Evolutionary conservation across 2,113 vertebrate species (phyloP), one percentile per base, ranked within the genome.

Genomic region (Nettapus auritus): DNA sequence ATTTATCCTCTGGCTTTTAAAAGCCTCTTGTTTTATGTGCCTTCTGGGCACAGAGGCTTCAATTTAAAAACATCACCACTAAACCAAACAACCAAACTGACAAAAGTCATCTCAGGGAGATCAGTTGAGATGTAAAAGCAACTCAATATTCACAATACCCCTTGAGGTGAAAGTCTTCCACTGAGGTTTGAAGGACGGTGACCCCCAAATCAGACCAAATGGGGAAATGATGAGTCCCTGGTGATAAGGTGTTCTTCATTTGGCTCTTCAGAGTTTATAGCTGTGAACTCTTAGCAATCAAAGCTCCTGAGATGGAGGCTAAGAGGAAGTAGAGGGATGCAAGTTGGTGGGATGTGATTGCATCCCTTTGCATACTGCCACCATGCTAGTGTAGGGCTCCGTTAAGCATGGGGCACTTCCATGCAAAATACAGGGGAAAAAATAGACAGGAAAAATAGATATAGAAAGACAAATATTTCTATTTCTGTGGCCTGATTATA

Each of bases 1-100:
- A 94, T 97, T 97, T 96, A 92, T 94, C 84, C 90, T 77, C 75
- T 89, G 59, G 63, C 86, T 96, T 96, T 97, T 95, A 96, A 96
- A 93, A 94, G 88, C 86, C 63, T 95, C 90, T 82, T 92, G 44
- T 82, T 95, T 96, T 95, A 93, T 82, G 84, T 82, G 92, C 94
- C 94, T 92, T 90, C 70, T 94, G 96, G 90, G 94, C 90, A 95
- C 63, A 19, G 3, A 67, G 81, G 90, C 92, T 95, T 95, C 55
- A 29, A 29, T 89, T 92, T 87, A 77, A 94, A 95, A 93, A 90
- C 92, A 96, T 89, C 78, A 77, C 86, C 89, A 22, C 94, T 96
- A 94, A 97, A 97, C 90, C 83, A 95, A 96, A 86, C 92, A 93
- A 93, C 88, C 23, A 36, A 94, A 83, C 95, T 73, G 96, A 95